Evolutionary conservation across 2,888 invertebrate species (phyloP).

Genomic region (Parochlus steinenii): DNA sequence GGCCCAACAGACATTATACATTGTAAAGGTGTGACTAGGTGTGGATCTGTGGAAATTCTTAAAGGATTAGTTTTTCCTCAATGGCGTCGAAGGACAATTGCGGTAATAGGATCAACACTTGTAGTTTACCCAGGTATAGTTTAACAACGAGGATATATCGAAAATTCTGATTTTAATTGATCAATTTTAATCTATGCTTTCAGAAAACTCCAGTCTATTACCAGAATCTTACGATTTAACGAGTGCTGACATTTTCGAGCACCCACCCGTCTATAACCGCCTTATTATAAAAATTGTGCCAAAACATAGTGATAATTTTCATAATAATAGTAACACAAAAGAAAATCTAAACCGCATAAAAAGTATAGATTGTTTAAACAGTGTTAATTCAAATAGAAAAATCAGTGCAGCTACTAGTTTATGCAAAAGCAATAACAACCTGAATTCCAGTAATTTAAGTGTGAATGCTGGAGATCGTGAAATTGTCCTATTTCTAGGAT

Average conservation of each 20-base stretch:
- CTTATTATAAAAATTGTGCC: constrained; percentile 31
- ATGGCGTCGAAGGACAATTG: constrained; percentile 43
- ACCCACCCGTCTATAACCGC: constrained; percentile 22
- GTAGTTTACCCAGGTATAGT: constrained; percentile 39
- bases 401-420: constrained; percentile 32
- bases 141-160: constrained; percentile 1
- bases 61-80: constrained; percentile 53
- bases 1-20: constrained; percentile 40
- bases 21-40: constrained; percentile 27
- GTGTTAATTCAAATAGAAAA: constrained; percentile 15
- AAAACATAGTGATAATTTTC: constrained; percentile 17
- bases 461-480: constrained; percentile 28
- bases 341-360: constrained; percentile 15
- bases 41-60: constrained; percentile 35
- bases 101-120: constrained; percentile 41
- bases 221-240: constrained; percentile 19
- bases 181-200: constrained; percentile 7
- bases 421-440: constrained; percentile 24
- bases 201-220: constrained; percentile 15
- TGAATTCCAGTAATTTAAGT: constrained; percentile 16
- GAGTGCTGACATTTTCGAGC: constrained; percentile 17
- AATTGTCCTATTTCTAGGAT: constrained; percentile 43
- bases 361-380: constrained; percentile 12
- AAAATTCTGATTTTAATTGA: constrained; percentile 3
- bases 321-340: constrained; percentile 15